phyloP scores from a whole-genome alignment of 2,888 invertebrate genomes.

The Psylliodes chrysocephalus region DNA sequence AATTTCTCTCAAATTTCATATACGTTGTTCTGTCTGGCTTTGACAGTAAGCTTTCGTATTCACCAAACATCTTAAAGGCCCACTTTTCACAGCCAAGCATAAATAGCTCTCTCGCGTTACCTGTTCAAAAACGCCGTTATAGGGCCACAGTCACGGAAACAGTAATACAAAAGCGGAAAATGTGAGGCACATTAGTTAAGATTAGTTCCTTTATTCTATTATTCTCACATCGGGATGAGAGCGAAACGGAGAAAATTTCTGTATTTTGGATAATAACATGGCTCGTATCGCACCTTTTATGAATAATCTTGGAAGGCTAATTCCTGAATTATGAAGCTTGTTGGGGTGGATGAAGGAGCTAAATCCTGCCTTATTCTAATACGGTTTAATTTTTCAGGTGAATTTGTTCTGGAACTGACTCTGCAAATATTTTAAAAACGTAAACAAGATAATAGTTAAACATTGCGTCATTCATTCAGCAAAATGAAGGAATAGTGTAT shows the following conservation, averaged over 20 bases:
- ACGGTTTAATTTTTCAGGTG: too few species aligned
- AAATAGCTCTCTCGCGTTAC: neutral
- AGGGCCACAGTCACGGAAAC: neutral
- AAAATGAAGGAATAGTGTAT: too few species aligned
- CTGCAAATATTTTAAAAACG: neutral
- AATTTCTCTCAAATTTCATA: too few species aligned
- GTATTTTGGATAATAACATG: slow-evolving; percentile 21
- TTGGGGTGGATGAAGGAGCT: neutral
- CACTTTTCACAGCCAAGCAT: neutral
- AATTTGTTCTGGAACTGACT: neutral
- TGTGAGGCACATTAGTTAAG: slow-evolving; percentile 32
- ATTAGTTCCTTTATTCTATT: slow-evolving; percentile 35
- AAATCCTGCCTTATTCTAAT: too few species aligned
- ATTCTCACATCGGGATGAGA: slow-evolving; percentile 21
- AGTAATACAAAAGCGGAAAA: slow-evolving; percentile 14
- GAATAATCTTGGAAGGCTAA: slow-evolving; percentile 14
- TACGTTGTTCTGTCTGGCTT: neutral
- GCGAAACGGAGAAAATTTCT: slow-evolving; percentile 11
- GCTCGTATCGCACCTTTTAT: slow-evolving; percentile 13
- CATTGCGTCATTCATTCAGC: too few species aligned
- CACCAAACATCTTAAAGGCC: neutral
- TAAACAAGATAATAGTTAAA: too few species aligned
- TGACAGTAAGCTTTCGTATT: neutral
- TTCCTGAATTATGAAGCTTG: slow-evolving; percentile 3
- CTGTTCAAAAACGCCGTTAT: slow-evolving; percentile 8